Evolutionary conservation across 37 sponge, comb jelly and placozoan species (phyloP), one percentile per base, ranked within the genome.

Genomic region (Halisarca cf. caerulea): DNA sequence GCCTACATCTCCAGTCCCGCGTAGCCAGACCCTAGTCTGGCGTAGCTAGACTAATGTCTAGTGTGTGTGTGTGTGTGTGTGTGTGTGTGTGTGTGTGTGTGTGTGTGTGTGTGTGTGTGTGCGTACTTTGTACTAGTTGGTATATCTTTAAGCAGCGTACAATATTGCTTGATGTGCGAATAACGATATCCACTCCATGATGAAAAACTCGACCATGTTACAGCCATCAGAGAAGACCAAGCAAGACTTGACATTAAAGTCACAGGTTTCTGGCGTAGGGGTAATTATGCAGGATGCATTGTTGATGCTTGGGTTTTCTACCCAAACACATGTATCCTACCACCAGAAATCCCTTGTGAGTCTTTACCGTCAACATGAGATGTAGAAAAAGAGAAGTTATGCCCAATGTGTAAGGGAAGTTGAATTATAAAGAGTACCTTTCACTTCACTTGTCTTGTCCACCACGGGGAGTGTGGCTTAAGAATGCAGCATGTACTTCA

Each of bases 271-370:
- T 85, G 86, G 86, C 33, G 37, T 3, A 30, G 20, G 7, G 53
- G 51, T 17, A 51, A 85, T 18, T 51, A 79, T 24, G 80, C 86
- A 78, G n/a, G n/a, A n/a, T n/a, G n/a, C n/a, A 79, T 85, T 66
- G 78, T 85, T 44, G 86, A 85, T 60, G 86, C 78, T 1, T 77
- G 66, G 78, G 40, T 71, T 27, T 85, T 85, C 35, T 15, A 86
- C 80, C 86, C 86, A 33, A 71, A 64, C 33, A 62, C 81, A n/a
- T 37, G n/a, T 39, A 18, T 41, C 41, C 42, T 38, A 81, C 38
- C 23, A 24, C n/a, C 28, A 15, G 15, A 80, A 58, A 35, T 17
- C 58, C 58, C 32, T 80, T 4, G 25, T 1, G 34, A 58, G 38
- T 33, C 24, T 77, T 11, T 53, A 80, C 30, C 58, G 38, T 27